Evolutionary conservation across 1,140 invertebrate species (phyloP).

Genomic region (Phymastichus coffea): DNA sequence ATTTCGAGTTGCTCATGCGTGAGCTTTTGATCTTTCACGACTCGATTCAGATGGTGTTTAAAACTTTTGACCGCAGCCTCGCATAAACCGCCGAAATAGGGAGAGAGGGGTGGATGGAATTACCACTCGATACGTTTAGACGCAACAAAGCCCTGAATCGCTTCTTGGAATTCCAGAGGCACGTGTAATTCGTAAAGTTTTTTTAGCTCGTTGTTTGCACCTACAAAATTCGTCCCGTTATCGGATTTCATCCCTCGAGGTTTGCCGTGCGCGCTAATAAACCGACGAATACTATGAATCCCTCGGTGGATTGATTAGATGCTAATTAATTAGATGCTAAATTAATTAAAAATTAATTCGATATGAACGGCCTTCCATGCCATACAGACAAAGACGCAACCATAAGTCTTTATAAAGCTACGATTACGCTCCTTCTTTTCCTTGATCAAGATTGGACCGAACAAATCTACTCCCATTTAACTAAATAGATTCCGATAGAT

Average conservation of each 20-base stretch:
- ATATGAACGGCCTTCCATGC: constrained; percentile 2
- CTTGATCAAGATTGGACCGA: too few relatives aligned
- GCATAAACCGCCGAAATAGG: constrained; percentile 30
- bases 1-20: constrained; percentile 5
- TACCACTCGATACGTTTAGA: constrained; percentile 9
- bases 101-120: constrained; percentile 26
- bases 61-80: too few relatives aligned
- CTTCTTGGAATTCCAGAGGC: background rate
- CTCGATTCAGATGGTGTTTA: too few relatives aligned
- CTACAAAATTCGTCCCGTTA: constrained; percentile 36
- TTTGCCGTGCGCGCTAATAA: constrained; percentile 15
- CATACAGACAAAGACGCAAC: too few relatives aligned
- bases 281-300: background rate
- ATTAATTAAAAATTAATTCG: too few relatives aligned
- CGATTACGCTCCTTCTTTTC: too few relatives aligned
- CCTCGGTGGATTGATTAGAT: background rate
- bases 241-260: constrained; percentile 24
- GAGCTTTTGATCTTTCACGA: too few relatives aligned
- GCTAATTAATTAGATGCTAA: too few relatives aligned
- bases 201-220: constrained; percentile 9
- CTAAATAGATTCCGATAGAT: background rate
- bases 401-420: too few relatives aligned
- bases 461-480: background rate
- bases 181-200: background rate
- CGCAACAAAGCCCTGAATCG: background rate